phyloP scores from a whole-genome alignment of 2,888 invertebrate species.

The Chymomyza fuscimana region DNA sequence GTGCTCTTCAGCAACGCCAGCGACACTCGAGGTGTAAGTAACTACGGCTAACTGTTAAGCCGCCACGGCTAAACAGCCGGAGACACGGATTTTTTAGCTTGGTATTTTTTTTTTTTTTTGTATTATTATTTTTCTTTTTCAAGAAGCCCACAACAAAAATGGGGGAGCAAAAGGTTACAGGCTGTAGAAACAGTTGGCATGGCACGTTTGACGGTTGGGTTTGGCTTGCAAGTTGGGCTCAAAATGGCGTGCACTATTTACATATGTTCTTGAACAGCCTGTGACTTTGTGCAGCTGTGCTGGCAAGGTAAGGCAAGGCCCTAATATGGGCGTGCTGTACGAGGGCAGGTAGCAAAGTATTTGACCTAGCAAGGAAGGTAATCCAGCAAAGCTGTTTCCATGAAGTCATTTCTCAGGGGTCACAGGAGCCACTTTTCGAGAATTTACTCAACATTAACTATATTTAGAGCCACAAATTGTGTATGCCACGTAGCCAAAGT shows the following conservation, averaged over 20 bases:
- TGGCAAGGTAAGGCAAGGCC: background rate
- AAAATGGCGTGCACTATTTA: constrained; percentile 68
- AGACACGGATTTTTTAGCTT: constrained; percentile 40
- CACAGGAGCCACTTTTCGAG: no score
- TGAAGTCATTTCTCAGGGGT: no score
- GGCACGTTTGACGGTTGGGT: constrained; percentile 14
- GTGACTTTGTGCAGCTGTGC: constrained; percentile 30
- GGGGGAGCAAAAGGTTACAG: constrained; percentile 11
- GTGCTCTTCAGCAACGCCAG: constrained; percentile 41
- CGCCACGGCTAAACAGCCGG: constrained; percentile 22
- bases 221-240: constrained; percentile 4
- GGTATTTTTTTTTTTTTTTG: background rate
- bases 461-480: no score
- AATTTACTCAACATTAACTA: no score
- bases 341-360: no score
- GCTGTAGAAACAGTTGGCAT: constrained; percentile 37
- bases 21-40: constrained; percentile 59
- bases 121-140: constrained; percentile 18
- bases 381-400: no score
- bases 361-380: no score
- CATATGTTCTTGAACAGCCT: constrained; percentile 61
- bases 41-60: constrained; percentile 45
- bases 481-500: no score
- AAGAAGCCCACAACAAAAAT: constrained; percentile 37
- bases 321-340: background rate